A percentile compares a stretch with the other conserved stretches of the same genome.
phyloP scores from a whole-genome alignment of 1,140 invertebrate genomes.

The Akabosia matsudoensis region DNA sequence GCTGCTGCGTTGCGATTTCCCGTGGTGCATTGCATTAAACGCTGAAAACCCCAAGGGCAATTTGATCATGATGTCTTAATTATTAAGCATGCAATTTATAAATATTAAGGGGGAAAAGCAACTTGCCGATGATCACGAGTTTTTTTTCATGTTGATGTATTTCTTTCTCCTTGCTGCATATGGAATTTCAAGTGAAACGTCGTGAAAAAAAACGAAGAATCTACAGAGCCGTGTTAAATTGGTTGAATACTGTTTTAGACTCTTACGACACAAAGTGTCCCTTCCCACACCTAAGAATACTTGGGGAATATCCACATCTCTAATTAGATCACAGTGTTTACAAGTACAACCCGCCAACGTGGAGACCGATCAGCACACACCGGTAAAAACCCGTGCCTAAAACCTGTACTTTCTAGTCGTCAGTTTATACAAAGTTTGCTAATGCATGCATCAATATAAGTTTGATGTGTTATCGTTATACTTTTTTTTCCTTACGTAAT shows the following conservation, averaged over 20 bases:
- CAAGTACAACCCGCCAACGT: neutral
- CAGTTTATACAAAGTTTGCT: no score
- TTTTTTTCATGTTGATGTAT: neutral
- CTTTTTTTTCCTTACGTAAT: no score
- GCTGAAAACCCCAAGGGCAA: neutral
- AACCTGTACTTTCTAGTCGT: neutral
- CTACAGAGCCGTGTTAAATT: neutral
- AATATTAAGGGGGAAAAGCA: no score
- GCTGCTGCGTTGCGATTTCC: neutral
- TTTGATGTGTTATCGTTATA: no score
- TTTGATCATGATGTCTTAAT: conserved; percentile 21
- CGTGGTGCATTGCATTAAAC: neutral
- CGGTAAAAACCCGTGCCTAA: conserved; percentile 17
- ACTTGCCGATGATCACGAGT: neutral
- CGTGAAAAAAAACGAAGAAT: neutral
- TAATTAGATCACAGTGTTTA: neutral
- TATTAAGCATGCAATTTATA: conserved; percentile 10
- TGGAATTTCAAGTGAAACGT: neutral
- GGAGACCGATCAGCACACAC: conserved; percentile 20
- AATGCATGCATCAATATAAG: no score
- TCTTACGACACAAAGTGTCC: no score
- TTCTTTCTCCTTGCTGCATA: neutral
- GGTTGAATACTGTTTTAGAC: no score
- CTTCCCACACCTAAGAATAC: no score
- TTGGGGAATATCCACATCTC: neutral